A percentile compares a stretch with the other conserved stretches of the same genome.
phyloP scores from a whole-genome alignment of 2,113 vertebrate species.

The Galbula dea region DNA sequence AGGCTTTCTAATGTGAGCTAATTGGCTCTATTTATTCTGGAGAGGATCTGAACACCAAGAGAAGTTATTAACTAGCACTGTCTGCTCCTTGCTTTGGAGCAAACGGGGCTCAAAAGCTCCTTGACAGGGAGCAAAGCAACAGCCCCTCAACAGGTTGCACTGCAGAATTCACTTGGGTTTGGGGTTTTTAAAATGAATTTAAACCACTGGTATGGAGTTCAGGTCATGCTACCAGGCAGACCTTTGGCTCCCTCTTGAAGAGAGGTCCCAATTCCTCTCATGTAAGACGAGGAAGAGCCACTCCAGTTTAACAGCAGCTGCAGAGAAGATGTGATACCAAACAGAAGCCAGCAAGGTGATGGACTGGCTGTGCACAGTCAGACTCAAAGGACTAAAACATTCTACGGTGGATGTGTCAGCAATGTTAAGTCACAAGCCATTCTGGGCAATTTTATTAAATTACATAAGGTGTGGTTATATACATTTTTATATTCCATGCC shows the following conservation, averaged over 20 bases:
- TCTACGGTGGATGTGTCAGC: not conserved
- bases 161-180: not conserved
- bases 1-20: not conserved
- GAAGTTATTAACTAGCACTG: not conserved
- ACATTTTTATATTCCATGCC: not conserved
- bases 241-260: not conserved
- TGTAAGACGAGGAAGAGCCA: not conserved
- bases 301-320: not conserved
- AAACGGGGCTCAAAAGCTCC: not conserved
- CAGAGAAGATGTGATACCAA: fast-evolving
- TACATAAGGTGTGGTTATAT: too few species aligned
- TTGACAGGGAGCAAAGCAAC: too few species aligned
- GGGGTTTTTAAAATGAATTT: not conserved
- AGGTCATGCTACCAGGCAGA: not conserved
- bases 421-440: not conserved
- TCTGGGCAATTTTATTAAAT: not conserved
- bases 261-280: not conserved
- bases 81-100: not conserved
- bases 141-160: not conserved
- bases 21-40: not conserved
- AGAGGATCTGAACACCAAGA: not conserved
- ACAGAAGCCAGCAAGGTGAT: not conserved
- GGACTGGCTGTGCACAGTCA: not conserved
- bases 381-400: not conserved
- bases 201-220: not conserved